Evolutionary conservation across 2,888 invertebrate species (phyloP), one percentile per base, ranked within the genome.

Genomic region (Cheilosia vulpina): DNA sequence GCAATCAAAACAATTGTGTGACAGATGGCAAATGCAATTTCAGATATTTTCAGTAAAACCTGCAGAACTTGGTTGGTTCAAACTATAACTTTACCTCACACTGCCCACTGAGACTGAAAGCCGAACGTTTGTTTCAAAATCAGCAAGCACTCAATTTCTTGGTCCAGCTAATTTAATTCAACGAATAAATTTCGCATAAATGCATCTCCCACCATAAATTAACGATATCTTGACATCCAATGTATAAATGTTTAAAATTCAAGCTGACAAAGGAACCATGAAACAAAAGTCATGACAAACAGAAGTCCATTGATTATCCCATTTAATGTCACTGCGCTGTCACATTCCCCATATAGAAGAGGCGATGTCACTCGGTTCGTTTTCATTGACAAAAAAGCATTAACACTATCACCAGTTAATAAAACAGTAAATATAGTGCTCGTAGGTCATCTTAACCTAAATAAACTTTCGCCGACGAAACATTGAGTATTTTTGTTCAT

Each of bases 341-440:
- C 68, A 57, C 45, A 27, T 31, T 55, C 19, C 38, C 38, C 13
- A 38, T 38, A 5, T 50, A 53, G 21, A 9, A 13, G n/a, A 13
- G 24, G 9, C 15, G 53, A 45, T 47, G 34, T 21, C 45, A 69
- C 4, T 34, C 9, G 45, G 57, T 58, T 58, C 21, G n/a, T 47
- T 71, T 71, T 38, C 69, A 71, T 71, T 71, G 34, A 68, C 19
- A 55, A 57, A 57, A 24, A 68, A 53, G 0, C 41, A 31, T 69
- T 47, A 34, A 58, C 19, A n/a, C 47, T 9, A 58, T 55, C 31
- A 41, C 11, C 55, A 43, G 19, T 68, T 38, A 15, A 34, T 38
- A 24, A 58, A 68, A 53, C 52, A n/a, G n/a, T 38, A 53, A 66
- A 41, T 31, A 68, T 43, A 7, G 17, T 19, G 41, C 43, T 43